Evolutionary conservation across 2,797 vertebrate genomes (phyloP), one percentile per base, ranked within the genome.

Genomic region (Danio tinwini): DNA sequence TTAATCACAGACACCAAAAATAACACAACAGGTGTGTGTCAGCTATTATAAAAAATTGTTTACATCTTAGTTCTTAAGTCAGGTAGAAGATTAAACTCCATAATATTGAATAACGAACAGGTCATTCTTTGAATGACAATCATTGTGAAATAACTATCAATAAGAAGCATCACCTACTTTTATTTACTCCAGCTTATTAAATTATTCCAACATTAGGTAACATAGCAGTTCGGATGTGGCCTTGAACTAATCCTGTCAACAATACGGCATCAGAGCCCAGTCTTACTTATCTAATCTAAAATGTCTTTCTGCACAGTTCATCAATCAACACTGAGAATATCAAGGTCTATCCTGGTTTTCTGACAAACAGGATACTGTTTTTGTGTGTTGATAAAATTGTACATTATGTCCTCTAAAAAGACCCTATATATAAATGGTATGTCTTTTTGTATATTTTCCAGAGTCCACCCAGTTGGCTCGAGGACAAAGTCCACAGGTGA

Each of bases 251-350:
- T 90, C 89, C 89, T 89, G 78, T 77, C 45, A 61, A 56, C 78
- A 80, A 47, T 56, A 64, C 14, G 16, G 7, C 61, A 0, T 49
- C 21, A 7, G 71, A 53, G 80, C 80, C 82, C 83, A 87, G 87
- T 83, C 85, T 88, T 63, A 39, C 19, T 81, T 91, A 92, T 92
- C 92, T 93, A 87, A 93, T 91, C 90, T 86, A 29, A 76, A 83
- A 65, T 71, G 72, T 65, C 76, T 75, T 82, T 82, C 67, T 64
- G 19, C 37, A 45, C 49, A 42, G 49, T 69, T 68, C 76, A 74
- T 82, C 76, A 74, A 40, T 74, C 68, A 39, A 11, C 11, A 53
- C 16, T 64, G 17, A 74, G 68, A 70, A 62, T n/a, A 42, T 55
- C 42, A 39, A 42, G 9, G 19, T 61, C 45, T 73, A 52, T 29